These are phyloP conservation scores for Chaetophractus vellerosus DNA, from an alignment of 2,797 vertebrate species.

Conservation along the genomic window DNA sequence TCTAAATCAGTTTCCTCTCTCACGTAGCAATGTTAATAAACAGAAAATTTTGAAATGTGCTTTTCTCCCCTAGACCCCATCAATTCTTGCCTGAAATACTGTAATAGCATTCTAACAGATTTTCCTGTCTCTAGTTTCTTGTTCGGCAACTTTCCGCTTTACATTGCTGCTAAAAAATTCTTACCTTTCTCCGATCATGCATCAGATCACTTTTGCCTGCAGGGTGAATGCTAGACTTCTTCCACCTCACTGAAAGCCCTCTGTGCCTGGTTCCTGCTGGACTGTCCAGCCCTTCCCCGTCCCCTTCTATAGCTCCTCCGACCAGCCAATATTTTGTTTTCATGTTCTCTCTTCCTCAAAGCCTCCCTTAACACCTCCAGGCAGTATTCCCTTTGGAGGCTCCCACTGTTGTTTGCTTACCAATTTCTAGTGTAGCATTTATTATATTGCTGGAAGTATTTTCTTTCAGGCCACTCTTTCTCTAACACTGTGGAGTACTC, in stretches of 20 bases:
- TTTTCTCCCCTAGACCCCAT: background rate
- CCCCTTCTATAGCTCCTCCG: accelerated
- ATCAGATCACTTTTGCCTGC: background rate
- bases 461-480: background rate
- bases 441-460: background rate
- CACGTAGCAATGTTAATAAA: background rate
- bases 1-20: background rate
- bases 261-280: background rate
- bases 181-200: background rate
- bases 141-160: background rate
- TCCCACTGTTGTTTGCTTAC: background rate
- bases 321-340: background rate
- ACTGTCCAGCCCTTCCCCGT: background rate
- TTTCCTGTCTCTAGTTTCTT: background rate
- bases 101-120: background rate
- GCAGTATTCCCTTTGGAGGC: background rate
- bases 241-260: background rate
- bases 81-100: background rate
- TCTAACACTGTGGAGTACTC: background rate
- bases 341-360: background rate
- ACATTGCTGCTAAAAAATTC: background rate
- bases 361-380: background rate
- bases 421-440: background rate
- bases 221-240: background rate
- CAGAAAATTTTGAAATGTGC: background rate